These are phyloP conservation scores for Echeneis naucrates DNA, from an alignment of 2,797 vertebrate species.

Conservation along the genomic window DNA sequence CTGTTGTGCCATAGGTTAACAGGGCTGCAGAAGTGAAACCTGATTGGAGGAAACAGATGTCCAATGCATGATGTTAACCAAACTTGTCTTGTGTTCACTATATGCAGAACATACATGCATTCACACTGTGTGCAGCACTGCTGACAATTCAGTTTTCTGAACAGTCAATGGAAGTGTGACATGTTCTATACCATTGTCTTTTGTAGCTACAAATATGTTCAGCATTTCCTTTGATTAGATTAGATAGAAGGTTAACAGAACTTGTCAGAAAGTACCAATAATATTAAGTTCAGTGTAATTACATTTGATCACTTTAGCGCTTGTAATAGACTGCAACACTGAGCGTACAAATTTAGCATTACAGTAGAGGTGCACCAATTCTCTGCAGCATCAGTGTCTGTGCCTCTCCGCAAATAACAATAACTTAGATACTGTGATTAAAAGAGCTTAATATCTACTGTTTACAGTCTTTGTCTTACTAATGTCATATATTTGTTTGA, in stretches of 20 bases:
- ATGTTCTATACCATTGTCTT: not conserved
- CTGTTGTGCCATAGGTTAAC: conserved; percentile 36
- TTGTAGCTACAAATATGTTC: not conserved
- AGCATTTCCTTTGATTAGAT: not conserved
- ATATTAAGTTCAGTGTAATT: not conserved
- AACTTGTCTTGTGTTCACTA: conserved; percentile 4
- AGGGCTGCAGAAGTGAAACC: conserved; percentile 76
- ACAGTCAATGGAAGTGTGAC: not conserved
- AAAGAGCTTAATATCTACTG: not conserved
- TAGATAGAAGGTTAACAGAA: too few relatives aligned
- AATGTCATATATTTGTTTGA: conserved; percentile 1
- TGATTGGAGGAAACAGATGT: conserved; percentile 68
- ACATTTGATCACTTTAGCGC: not conserved
- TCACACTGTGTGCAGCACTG: not conserved
- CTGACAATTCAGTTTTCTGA: not conserved
- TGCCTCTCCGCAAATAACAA: not conserved
- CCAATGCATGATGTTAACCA: conserved; percentile 12
- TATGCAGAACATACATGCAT: not conserved
- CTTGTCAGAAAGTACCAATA: not conserved
- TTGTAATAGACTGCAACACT: not conserved
- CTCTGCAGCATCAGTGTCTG: not conserved
- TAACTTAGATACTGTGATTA: not conserved
- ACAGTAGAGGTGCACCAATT: not conserved
- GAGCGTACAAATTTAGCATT: not conserved
- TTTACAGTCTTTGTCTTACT: not conserved